Evolutionary conservation across 2,888 invertebrate genomes (phyloP), one percentile per base, ranked within the genome.

Genomic region (Melikaiella ostensackeni): DNA sequence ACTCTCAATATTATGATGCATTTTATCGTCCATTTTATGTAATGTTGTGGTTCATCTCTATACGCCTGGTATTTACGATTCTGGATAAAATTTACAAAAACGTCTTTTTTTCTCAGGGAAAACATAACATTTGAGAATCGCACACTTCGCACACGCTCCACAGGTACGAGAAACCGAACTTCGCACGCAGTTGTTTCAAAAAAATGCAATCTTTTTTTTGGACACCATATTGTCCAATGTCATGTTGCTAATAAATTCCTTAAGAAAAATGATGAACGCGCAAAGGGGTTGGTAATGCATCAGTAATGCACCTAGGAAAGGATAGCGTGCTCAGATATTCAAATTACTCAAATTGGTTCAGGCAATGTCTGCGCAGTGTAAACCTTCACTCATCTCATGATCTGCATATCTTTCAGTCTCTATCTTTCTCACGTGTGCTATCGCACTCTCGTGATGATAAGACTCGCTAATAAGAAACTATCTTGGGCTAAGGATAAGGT

Each of bases 311-410:
- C 50, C 50, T n/a, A 50, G 30, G 30, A n/a, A n/a, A 50, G 33
- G 33, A 46, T 76, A 35, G 66, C 83, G 80, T 79, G 82, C 75
- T 82, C 75, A 80, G 57, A 80, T 79, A 82, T 81, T 80, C 78
- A 82, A 83, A 84, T 84, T 80, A 80, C 78, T 82, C 77, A 78
- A 83, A 84, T 82, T 80, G 78, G 79, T 82, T 83, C 80, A 82
- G 78, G 76, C 79, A 66, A 82, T 80, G 77, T 79, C 70, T 63
- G 75, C 74, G 64, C 66, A 76, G 19, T 70, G 70, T 70, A 59
- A 76, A 50, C 35, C 42, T 42, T 64, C 75, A 64, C 62, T 75
- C 78, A 70, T 57, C 21, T 50, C 38, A 7, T 33, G 11, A 62
- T 74, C 76, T 76, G 77, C 73, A 62, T 80, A 64, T 59, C 24